Percentiles rank a stretch among this genome's conserved stretches.
phyloP scores from a whole-genome alignment of 2,113 vertebrate species.

The Sarotherodon lohbergeri region DNA sequence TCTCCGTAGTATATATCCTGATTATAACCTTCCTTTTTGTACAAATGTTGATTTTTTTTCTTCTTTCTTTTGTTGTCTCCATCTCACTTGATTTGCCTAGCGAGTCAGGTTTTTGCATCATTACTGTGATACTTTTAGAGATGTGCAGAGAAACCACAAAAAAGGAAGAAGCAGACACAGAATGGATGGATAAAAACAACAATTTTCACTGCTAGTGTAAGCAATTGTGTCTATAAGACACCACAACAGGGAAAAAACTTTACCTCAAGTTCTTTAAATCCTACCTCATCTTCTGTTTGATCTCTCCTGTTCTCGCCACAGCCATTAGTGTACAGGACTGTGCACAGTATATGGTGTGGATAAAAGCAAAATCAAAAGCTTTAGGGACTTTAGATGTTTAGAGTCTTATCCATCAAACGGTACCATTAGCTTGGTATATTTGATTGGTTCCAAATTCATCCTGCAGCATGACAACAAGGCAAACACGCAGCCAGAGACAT shows the following conservation, averaged over 20 bases:
- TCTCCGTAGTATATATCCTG: neutral
- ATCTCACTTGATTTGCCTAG: neutral
- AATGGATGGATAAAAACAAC: constrained; percentile 4
- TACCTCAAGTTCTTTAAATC: neutral
- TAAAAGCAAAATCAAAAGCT: neutral
- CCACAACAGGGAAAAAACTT: neutral
- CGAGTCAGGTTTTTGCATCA: neutral
- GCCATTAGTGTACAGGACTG: neutral
- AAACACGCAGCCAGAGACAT: neutral
- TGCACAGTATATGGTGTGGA: neutral
- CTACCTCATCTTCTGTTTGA: neutral
- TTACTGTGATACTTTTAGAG: neutral
- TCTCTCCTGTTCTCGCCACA: neutral
- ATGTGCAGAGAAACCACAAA: neutral
- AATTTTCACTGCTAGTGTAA: neutral
- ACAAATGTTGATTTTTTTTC: neutral
- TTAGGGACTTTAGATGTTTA: neutral
- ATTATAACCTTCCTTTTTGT: neutral
- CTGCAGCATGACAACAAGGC: neutral
- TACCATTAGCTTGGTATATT: neutral
- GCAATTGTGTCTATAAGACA: neutral
- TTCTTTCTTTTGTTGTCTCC: neutral
- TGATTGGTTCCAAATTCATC: neutral
- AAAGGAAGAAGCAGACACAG: neutral
- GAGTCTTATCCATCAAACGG: neutral